These are phyloP conservation scores for Scaptomyza reducta DNA, from an alignment of 2,888 invertebrate genomes.

Conservation along the genomic window DNA sequence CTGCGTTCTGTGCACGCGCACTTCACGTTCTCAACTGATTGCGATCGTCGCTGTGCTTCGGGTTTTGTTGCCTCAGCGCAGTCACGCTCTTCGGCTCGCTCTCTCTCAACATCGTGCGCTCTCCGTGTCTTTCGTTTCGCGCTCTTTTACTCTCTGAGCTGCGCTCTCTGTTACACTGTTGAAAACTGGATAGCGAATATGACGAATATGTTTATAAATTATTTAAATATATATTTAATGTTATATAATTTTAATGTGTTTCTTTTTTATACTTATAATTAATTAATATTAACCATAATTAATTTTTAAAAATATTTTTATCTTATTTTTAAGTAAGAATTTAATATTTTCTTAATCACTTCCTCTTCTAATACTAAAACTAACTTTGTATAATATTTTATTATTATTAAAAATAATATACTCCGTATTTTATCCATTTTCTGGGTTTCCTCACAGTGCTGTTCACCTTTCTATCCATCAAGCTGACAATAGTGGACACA, in stretches of 20 bases:
- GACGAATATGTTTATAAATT: neutral
- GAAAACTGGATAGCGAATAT: neutral
- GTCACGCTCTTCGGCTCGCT: constrained; percentile 10
- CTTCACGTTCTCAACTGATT: constrained; percentile 70
- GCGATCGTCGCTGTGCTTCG: constrained; percentile 64
- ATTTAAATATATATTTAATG: neutral
- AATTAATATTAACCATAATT: no score
- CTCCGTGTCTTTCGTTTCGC: constrained; percentile 7
- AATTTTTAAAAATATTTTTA: neutral
- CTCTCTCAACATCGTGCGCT: constrained; percentile 4
- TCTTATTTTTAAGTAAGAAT: neutral
- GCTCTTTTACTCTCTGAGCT: constrained; percentile 15
- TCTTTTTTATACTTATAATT: neutral
- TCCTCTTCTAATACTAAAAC: neutral
- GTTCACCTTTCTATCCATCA: neutral
- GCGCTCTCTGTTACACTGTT: constrained; percentile 37
- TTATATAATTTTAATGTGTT: no score
- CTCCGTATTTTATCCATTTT: no score
- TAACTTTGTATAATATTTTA: no score
- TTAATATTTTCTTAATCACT: neutral
- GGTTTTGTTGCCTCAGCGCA: constrained; percentile 65
- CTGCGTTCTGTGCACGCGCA: constrained; percentile 56
- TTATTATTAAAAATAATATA: no score
- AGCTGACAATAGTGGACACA: constrained; percentile 51
- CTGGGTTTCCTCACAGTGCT: constrained; percentile 14